Percentiles rank a stretch among this genome's conserved stretches.
Evolutionary conservation across 1,140 invertebrate genomes (phyloP).

Genomic region (Bombus huntii): DNA sequence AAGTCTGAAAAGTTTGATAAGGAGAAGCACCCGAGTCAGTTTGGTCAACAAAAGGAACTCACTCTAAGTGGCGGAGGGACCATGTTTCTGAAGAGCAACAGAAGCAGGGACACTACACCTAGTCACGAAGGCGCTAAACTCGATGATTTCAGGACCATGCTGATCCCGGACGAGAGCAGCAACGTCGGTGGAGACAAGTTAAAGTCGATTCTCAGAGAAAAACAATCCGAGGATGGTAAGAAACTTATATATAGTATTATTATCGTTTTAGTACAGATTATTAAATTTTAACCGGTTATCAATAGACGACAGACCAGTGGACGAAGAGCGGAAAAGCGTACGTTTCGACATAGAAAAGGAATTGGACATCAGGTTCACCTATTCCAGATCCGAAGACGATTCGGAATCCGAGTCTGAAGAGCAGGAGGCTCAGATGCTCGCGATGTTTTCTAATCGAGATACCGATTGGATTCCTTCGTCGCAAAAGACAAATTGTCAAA

Average conservation of each 20-base stretch:
- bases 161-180: slow-evolving; percentile 59
- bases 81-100: slow-evolving; percentile 88
- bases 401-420: slow-evolving; percentile 80
- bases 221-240: slow-evolving; percentile 83
- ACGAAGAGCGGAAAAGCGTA: slow-evolving; percentile 89
- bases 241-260: neutral
- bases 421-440: slow-evolving; percentile 70
- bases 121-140: slow-evolving; percentile 72
- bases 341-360: slow-evolving; percentile 85
- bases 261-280: neutral
- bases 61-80: slow-evolving; percentile 84
- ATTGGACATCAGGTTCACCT: slow-evolving; percentile 75
- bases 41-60: slow-evolving; percentile 78
- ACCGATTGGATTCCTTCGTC: slow-evolving; percentile 28
- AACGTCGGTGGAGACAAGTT: slow-evolving; percentile 80
- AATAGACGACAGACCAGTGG: slow-evolving; percentile 80
- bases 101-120: slow-evolving; percentile 81
- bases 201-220: slow-evolving; percentile 88
- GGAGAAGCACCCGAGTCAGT: slow-evolving; percentile 75
- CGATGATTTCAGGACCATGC: slow-evolving; percentile 70
- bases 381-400: slow-evolving; percentile 84
- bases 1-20: slow-evolving; percentile 71
- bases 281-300: neutral
- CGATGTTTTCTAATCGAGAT: slow-evolving; percentile 40
- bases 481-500: slow-evolving; percentile 6